Conservation (phyloP, 2,113 vertebrate genomes). For the Sinocyclocheilus anophthalmus region DNA sequence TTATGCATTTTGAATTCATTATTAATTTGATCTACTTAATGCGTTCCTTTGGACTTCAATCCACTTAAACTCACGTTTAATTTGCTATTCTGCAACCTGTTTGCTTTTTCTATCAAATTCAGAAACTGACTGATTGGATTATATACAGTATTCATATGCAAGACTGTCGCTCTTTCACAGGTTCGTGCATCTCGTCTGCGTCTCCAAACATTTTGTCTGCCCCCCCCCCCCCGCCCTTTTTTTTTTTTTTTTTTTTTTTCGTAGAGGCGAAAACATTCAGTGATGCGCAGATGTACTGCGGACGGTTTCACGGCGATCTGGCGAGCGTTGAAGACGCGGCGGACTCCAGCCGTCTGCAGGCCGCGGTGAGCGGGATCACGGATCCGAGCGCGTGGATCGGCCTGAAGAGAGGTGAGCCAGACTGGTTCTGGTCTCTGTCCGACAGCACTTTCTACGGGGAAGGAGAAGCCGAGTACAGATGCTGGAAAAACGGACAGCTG, state of each 20-base stretch:
- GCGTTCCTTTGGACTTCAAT: too few species aligned
- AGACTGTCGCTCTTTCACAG: neutral
- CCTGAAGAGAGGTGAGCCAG: neutral
- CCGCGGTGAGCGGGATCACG: neutral
- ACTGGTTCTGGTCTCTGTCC: neutral
- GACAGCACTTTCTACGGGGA: neutral
- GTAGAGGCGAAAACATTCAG: neutral
- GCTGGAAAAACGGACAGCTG: neutral
- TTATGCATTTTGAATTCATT: too few species aligned
- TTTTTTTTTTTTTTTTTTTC: too few species aligned
- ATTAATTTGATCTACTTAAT: too few species aligned
- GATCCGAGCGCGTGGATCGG: neutral
- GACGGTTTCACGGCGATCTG: constrained; percentile 11
- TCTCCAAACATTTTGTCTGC: constrained; percentile 10
- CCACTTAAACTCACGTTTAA: too few species aligned
- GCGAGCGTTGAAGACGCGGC: neutral
- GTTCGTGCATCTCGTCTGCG: neutral
- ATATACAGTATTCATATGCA: too few species aligned
- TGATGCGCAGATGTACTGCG: constrained; percentile 38
- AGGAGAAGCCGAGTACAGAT: neutral
- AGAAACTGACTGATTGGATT: too few species aligned
- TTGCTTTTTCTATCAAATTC: too few species aligned
- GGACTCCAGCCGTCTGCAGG: neutral
- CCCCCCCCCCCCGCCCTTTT: too few species aligned
- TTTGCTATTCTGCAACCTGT: too few species aligned